Evolutionary conservation across 53 echinoderm and acorn worm genomes (phyloP).

Genomic region (Temnopleurus reevesii): DNA sequence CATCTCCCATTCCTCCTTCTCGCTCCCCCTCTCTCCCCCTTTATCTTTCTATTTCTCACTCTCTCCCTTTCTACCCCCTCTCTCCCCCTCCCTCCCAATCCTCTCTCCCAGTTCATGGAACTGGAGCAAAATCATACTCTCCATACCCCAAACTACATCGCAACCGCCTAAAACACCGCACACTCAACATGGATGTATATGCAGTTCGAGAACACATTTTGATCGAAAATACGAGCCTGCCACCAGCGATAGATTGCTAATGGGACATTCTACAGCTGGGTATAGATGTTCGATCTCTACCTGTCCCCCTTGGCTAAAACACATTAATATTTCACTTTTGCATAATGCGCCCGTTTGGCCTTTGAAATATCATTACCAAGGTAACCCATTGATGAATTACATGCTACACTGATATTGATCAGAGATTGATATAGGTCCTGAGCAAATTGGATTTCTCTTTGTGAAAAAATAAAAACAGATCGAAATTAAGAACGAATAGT

Average conservation of each 20-base stretch:
- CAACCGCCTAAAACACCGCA: neutral
- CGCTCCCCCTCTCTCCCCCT: too few species aligned
- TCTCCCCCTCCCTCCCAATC: too few species aligned
- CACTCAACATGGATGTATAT: neutral
- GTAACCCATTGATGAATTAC: neutral
- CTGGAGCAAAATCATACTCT: too few species aligned
- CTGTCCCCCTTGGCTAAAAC: constrained; percentile 2
- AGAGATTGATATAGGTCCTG: neutral
- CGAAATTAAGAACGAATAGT: too few species aligned
- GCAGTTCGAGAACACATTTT: neutral
- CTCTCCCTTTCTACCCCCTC: too few species aligned
- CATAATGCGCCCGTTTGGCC: neutral
- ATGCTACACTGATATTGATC: neutral
- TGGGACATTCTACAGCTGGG: neutral
- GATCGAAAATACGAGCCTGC: neutral
- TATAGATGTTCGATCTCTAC: neutral
- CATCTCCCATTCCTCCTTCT: too few species aligned
- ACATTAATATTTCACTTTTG: neutral
- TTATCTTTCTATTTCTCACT: too few species aligned
- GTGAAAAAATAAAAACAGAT: too few species aligned
- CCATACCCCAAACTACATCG: neutral
- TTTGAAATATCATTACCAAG: neutral
- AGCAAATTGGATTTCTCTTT: too few species aligned
- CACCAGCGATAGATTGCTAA: neutral
- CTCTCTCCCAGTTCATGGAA: too few species aligned